Evolutionary conservation across 2,797 vertebrate species (phyloP), one percentile per base, ranked within the genome.

Genomic region (Geotrypetes seraphini): DNA sequence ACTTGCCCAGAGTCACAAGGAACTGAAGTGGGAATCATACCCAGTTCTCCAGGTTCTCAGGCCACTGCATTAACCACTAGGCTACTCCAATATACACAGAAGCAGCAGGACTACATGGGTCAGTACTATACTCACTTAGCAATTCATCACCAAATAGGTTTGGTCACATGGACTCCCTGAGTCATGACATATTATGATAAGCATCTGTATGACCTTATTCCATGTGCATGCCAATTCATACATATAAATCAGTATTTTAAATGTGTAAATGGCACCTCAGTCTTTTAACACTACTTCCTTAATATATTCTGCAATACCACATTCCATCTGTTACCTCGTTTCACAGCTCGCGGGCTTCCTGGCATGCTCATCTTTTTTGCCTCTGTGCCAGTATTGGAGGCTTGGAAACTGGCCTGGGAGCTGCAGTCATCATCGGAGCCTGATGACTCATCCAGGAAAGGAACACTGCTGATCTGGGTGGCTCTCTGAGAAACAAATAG

Each of bases 391-490:
- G 85, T 45, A 12, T 69, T 29, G 10, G 92, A 96, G 8, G 78
- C 86, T 13, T 85, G 82, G 35, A 91, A 73, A 55, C 91, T 94
- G 35, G 84, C 87, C 55, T 89, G 78, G n/a, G 92, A 96, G 60
- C 86, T 71, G 73, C 85, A 91, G 71, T 97, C 93, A 1, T 97
- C 93, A 24, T 97, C 93, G 0, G 93, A 97, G 3, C 90, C 87
- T 0, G 93, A 97, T 54, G 92, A 91, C 8, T 96, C 91, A 2
- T 97, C 93, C n/a, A 77, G 65, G 10, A 96, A 88, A 47, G 93
- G 93, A 5, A 85, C 55, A 0, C 55, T 90, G 83, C 92, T 97
- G 76, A 97, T 92, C 75, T 94, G 89, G 5, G 79, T 90, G 63
- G 91, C 92, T 82, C 84, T 97, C 93, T 97, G 65, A 14, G 65